Evolutionary conservation across 2,888 invertebrate genomes (phyloP).

Genomic region (Tenthredo notha): DNA sequence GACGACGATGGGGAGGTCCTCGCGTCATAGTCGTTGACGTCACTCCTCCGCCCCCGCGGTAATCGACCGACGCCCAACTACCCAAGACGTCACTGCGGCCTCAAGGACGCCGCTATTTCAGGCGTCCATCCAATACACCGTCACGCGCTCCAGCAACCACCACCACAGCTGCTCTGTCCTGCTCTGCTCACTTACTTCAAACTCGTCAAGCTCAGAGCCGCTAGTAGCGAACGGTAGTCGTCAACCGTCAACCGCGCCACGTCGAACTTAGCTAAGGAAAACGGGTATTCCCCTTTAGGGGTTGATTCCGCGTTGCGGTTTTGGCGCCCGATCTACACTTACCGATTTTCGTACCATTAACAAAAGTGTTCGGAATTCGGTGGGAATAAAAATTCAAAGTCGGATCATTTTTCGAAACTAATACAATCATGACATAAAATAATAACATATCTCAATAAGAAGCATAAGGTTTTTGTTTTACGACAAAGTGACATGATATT

Average conservation of each 20-base stretch:
- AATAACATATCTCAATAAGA: not conserved
- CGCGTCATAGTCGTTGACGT: slow-evolving; percentile 70
- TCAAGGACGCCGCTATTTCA: slow-evolving; percentile 75
- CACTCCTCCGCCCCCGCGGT: slow-evolving; percentile 73
- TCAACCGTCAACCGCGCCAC: slow-evolving; percentile 9
- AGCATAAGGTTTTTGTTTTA: not conserved
- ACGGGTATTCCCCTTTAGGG: not conserved
- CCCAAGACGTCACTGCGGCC: slow-evolving; percentile 70
- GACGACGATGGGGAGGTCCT: slow-evolving; percentile 41
- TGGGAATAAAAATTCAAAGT: not conserved
- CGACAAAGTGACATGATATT: not conserved
- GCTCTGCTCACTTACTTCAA: not conserved
- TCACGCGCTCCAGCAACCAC: slow-evolving; percentile 42
- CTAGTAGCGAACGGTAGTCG: slow-evolving; percentile 10
- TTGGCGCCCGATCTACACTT: not conserved
- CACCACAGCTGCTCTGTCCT: not conserved
- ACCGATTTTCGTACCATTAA: not conserved
- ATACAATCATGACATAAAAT: too few species aligned
- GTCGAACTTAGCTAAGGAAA: not conserved
- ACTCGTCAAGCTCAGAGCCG: slow-evolving; percentile 6
- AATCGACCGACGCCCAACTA: slow-evolving; percentile 69
- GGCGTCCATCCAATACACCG: slow-evolving; percentile 60
- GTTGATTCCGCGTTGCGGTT: slow-evolving; percentile 13
- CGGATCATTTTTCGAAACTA: not conserved
- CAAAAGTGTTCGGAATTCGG: not conserved